phyloP scores from a whole-genome alignment of 2,888 invertebrate species.

The Tridacna gigas region DNA sequence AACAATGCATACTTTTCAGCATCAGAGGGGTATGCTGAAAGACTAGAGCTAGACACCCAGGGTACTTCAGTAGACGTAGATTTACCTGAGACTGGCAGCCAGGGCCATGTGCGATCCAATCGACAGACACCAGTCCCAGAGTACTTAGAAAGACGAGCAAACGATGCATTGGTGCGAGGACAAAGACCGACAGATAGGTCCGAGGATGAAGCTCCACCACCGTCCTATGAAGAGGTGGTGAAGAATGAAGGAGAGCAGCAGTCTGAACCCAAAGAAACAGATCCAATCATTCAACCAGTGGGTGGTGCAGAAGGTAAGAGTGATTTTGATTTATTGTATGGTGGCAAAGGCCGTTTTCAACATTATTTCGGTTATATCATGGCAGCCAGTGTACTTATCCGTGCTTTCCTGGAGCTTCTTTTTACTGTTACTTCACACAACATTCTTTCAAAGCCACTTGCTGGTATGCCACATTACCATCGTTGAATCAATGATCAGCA shows the following conservation, averaged over 20 bases:
- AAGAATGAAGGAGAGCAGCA: neutral
- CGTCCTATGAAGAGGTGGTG: constrained; percentile 31
- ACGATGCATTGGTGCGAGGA: neutral
- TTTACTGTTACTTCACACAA: too few species aligned
- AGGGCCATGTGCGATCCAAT: constrained; percentile 33
- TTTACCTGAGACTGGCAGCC: neutral
- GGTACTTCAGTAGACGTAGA: constrained; percentile 13
- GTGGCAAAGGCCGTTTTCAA: too few species aligned
- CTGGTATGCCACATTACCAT: too few species aligned
- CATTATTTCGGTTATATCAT: too few species aligned
- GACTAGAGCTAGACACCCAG: neutral
- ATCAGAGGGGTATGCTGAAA: constrained; percentile 9
- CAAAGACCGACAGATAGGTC: neutral
- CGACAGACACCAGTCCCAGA: constrained; percentile 48
- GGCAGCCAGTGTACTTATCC: too few species aligned
- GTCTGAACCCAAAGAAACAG: neutral
- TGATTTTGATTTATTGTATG: too few species aligned
- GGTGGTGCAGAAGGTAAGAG: constrained; percentile 16
- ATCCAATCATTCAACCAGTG: neutral
- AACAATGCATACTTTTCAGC: constrained; percentile 1
- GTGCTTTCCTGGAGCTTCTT: too few species aligned
- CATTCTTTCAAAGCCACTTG: too few species aligned
- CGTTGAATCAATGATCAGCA: too few species aligned
- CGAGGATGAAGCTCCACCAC: constrained; percentile 14
- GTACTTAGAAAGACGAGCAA: constrained; percentile 11